Evolutionary conservation across 2,113 vertebrate genomes (phyloP), one percentile per base, ranked within the genome.

Genomic region (Semnornis frantzii): DNA sequence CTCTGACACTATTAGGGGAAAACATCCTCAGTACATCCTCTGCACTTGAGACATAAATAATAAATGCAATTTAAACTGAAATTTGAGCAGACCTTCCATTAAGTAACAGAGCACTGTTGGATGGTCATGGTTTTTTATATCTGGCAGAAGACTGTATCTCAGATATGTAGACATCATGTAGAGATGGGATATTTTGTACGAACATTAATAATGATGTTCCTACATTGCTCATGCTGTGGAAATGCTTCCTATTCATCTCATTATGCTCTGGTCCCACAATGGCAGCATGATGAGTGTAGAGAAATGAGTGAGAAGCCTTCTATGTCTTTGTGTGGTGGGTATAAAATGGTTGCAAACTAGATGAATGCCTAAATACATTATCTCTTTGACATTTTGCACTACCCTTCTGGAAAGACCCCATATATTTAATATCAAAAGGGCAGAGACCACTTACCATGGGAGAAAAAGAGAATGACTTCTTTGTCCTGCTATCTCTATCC

Each of bases 201-300:
- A 96, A 94, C 96, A 96, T 97, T 96, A 96, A 97, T 97, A 97
- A 97, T 96, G 97, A 97, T 96, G 94, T 97, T 95, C 96, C 95
- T 87, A 96, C 95, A 94, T 95, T 54, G 94, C 91, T 93, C 97
- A 96, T 94, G 96, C 97, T 97, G 97, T 89, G 97, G 97, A 94
- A 97, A 96, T 96, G 96, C 95, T 96, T 94, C 94, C 92, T 96
- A 95, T 96, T 97, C 95, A 97, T 97, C 96, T 97, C 97, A 97
- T 97, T 97, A 96, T 96, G 94, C 90, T 96, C 93, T 96, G 85
- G 96, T 95, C 83, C 96, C 91, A 96, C 97, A 97, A 97, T 97
- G 92, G 92, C 94, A 97, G 91, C 94, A 94, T 87, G 92, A 97
- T 87, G 90, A 95, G 96, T 94, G 94, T 87, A 96, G 95, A 97